These are phyloP conservation scores for Meandrina meandrites DNA, from an alignment of 92 coral and sea anemone species.

Conservation along the genomic window DNA sequence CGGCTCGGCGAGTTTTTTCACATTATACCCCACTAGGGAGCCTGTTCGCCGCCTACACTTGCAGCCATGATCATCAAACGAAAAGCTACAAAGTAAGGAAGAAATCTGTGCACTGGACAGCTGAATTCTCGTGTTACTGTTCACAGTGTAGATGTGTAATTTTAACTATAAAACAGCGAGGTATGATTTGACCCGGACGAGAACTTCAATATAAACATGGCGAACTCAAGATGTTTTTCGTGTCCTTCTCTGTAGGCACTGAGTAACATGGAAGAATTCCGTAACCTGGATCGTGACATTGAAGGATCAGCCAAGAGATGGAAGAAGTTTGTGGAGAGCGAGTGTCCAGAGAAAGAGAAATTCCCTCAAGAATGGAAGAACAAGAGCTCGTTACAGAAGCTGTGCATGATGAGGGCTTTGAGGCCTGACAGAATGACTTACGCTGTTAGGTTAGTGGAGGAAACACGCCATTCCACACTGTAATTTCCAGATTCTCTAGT, in stretches of 20 bases:
- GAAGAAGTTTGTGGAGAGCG: constrained; percentile 99
- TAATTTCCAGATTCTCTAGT: not conserved
- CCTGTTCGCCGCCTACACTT: too few species aligned
- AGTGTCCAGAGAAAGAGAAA: constrained; percentile 99
- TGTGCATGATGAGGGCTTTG: constrained; percentile 99
- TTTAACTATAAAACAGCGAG: not conserved
- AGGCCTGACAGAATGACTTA: constrained; percentile 99
- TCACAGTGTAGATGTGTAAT: not conserved
- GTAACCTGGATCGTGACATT: constrained; percentile 98
- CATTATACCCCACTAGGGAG: too few species aligned
- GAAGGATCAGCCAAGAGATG: constrained; percentile 99
- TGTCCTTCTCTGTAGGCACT: constrained; percentile 69
- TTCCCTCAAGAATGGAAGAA: constrained; percentile 99
- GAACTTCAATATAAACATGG: not conserved
- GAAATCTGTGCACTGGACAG: not conserved
- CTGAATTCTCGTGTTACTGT: not conserved
- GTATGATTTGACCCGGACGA: not conserved
- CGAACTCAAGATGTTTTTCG: not conserved
- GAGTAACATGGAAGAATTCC: constrained; percentile 93
- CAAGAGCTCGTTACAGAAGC: constrained; percentile 92
- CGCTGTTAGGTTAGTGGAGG: constrained; percentile 79
- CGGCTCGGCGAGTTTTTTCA: too few species aligned
- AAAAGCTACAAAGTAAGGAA: not conserved
- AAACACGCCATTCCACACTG: not conserved
- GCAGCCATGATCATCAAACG: not conserved